A percentile compares a stretch with the other conserved stretches of the same genome.
Evolutionary conservation across 2,888 invertebrate genomes (phyloP).

Genomic region (Crioceris asparagi): DNA sequence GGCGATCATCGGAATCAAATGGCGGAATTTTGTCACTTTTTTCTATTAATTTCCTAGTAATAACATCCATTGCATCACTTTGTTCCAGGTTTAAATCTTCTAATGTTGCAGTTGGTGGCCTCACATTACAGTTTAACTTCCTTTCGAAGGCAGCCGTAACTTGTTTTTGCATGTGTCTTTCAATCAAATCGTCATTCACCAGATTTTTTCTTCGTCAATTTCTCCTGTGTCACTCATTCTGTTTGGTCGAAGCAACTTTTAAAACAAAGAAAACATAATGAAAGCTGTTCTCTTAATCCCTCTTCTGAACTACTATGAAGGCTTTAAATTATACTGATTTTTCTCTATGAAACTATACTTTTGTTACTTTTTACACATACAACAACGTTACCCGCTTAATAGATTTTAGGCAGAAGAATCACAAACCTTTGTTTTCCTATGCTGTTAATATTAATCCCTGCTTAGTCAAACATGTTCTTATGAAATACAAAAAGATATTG

Average conservation of each 20-base stretch:
- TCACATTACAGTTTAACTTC: not conserved
- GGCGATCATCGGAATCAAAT: constrained; percentile 17
- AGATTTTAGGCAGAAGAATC: too few species aligned
- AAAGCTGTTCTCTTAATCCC: not conserved
- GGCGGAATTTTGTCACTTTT: constrained; percentile 1
- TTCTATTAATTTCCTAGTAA: not conserved
- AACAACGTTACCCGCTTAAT: too few species aligned
- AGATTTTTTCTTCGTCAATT: not conserved
- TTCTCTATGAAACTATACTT: too few species aligned
- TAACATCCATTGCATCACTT: not conserved
- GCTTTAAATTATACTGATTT: too few species aligned
- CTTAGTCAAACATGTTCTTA: too few species aligned
- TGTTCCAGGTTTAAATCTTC: not conserved
- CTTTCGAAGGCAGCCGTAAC: not conserved
- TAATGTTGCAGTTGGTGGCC: not conserved
- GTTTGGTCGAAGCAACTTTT: not conserved
- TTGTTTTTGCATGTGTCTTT: not conserved
- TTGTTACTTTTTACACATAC: too few species aligned
- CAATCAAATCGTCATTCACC: not conserved
- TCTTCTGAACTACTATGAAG: not conserved
- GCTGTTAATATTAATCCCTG: too few species aligned
- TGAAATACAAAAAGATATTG: too few species aligned
- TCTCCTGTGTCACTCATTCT: not conserved
- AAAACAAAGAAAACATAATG: not conserved
- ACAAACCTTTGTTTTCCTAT: too few species aligned